phyloP scores from a whole-genome alignment of 2,113 vertebrate genomes.

The Acanthochromis polyacanthus region DNA sequence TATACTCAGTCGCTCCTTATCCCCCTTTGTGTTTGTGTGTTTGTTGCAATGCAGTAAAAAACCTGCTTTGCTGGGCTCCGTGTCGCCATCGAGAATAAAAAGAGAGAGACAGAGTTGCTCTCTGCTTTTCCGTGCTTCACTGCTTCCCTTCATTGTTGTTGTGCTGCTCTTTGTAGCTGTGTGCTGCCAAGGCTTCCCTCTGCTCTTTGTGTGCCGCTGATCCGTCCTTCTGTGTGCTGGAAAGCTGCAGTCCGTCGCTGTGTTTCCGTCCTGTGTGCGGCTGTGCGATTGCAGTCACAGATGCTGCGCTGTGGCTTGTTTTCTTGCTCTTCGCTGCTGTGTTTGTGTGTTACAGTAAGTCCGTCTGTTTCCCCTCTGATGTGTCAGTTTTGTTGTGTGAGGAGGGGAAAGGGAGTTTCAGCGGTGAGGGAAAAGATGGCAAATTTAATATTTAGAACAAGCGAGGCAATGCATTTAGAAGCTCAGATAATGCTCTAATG shows the following conservation, averaged over 20 bases:
- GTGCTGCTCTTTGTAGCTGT: constrained; percentile 59
- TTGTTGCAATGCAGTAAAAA: constrained; percentile 77
- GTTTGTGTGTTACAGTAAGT: constrained; percentile 44
- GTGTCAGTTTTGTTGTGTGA: constrained; percentile 27
- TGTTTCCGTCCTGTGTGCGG: constrained; percentile 60
- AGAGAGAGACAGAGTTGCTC: constrained; percentile 43
- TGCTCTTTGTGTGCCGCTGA: constrained; percentile 56
- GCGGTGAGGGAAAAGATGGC: not conserved
- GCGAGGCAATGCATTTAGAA: constrained; percentile 4
- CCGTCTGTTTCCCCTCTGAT: constrained; percentile 1
- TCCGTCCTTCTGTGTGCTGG: constrained; percentile 42
- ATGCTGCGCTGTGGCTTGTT: constrained; percentile 39
- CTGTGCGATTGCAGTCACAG: constrained; percentile 44
- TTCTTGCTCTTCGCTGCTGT: constrained; percentile 35
- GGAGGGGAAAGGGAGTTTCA: constrained; percentile 22
- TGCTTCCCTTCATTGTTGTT: constrained; percentile 63
- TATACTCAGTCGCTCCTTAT: constrained; percentile 51
- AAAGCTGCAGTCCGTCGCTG: constrained; percentile 53
- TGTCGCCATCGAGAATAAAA: constrained; percentile 46
- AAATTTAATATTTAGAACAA: not conserved
- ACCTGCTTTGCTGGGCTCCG: constrained; percentile 66
- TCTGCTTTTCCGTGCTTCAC: constrained; percentile 58
- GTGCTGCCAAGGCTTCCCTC: constrained; percentile 66
- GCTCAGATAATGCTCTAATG: not conserved
- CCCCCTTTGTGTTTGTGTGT: constrained; percentile 50